These are phyloP conservation scores for Drosophila greeni DNA, from an alignment of 2,888 invertebrate genomes.

Conservation along the genomic window DNA sequence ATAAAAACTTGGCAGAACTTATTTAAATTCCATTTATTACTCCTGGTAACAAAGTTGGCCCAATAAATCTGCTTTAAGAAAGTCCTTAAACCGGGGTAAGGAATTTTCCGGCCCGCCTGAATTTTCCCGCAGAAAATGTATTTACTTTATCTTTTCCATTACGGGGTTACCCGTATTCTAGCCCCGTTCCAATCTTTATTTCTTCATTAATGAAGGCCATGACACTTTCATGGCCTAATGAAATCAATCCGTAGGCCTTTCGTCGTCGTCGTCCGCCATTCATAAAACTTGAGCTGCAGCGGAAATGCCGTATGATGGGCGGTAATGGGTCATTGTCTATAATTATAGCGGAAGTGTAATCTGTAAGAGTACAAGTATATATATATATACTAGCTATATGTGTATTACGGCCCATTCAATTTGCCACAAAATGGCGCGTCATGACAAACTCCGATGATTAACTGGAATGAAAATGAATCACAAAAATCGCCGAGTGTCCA, in stretches of 20 bases:
- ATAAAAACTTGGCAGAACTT: fast-evolving
- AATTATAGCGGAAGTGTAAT: conserved; percentile 48
- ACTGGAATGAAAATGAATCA: conserved; percentile 66
- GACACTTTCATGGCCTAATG: conserved; percentile 46
- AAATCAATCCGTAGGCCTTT: conserved; percentile 46
- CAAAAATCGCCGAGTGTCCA: conserved; percentile 48
- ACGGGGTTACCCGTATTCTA: neutral
- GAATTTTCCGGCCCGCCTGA: neutral
- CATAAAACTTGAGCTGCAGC: conserved; percentile 51
- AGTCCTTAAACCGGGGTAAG: too few relatives aligned
- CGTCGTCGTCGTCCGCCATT: conserved; percentile 38
- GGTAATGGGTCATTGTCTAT: conserved; percentile 64
- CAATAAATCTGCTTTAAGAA: neutral
- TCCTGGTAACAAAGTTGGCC: neutral
- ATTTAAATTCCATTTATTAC: neutral
- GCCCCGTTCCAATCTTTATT: neutral
- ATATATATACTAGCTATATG: neutral
- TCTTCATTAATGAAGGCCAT: conserved; percentile 25
- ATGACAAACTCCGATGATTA: conserved; percentile 52
- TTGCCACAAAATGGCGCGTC: conserved; percentile 48
- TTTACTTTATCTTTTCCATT: neutral
- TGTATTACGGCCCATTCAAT: conserved; percentile 25
- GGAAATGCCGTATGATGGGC: conserved; percentile 50
- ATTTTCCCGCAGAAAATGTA: neutral
- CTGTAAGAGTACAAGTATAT: neutral